These are phyloP conservation scores for Tricholauxania praeusta DNA, from an alignment of 2,888 invertebrate genomes.

Conservation along the genomic window DNA sequence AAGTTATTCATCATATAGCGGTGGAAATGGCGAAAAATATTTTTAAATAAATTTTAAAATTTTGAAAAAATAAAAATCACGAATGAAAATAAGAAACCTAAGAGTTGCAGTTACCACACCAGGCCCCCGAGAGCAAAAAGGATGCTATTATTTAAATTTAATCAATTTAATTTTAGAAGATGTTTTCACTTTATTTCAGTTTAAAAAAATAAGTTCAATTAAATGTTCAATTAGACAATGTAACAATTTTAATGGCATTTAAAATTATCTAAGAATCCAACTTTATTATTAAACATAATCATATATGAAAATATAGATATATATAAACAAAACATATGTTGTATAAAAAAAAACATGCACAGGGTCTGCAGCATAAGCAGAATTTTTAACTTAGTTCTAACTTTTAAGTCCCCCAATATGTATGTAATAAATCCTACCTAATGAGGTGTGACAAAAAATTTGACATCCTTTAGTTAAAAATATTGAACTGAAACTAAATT, in stretches of 20 bases:
- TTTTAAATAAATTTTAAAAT: conserved; percentile 52
- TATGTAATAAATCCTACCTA: conserved; percentile 6
- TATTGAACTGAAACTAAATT: conserved; percentile 10
- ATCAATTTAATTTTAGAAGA: not conserved
- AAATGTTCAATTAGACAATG: conserved; percentile 31
- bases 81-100: too few species aligned
- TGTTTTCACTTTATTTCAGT: conserved; percentile 5
- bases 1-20: conserved; percentile 53
- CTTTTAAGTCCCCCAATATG: not conserved
- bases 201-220: conserved; percentile 17
- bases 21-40: conserved; percentile 57
- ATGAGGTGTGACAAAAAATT: not conserved
- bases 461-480: not conserved
- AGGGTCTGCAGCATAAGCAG: conserved; percentile 24
- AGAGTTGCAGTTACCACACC: not conserved
- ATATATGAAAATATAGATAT: not conserved
- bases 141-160: not conserved
- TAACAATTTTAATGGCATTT: conserved; percentile 1
- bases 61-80: not conserved
- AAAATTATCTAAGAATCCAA: conserved; percentile 10
- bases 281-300: conserved; percentile 32
- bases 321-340: not conserved
- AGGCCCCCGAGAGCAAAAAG: not conserved
- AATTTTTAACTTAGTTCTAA: conserved; percentile 16
- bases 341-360: conserved; percentile 18